These are phyloP conservation scores for Microctenopoma lineatum DNA, from an alignment of 2,797 vertebrate species.

Conservation along the genomic window DNA sequence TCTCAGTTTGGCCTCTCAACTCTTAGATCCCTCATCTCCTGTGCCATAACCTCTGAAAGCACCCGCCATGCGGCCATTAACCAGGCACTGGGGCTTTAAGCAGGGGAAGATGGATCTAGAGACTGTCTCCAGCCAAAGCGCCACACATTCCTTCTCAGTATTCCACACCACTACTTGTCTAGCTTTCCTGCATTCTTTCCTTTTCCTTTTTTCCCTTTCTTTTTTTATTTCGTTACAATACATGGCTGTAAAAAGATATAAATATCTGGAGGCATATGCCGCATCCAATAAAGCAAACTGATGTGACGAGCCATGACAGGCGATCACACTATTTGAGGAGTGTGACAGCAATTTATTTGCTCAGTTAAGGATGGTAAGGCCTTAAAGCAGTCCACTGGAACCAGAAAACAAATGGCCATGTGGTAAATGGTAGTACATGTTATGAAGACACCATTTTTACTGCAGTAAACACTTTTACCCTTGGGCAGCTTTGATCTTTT, in stretches of 20 bases:
- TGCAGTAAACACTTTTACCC: slow-evolving; percentile 1
- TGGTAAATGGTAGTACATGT: slow-evolving; percentile 20
- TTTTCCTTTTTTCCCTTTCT: slow-evolving; percentile 28
- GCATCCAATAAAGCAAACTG: slow-evolving; percentile 77
- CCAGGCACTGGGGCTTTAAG: slow-evolving; percentile 74
- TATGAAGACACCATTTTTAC: slow-evolving; percentile 19
- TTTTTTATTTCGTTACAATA: slow-evolving; percentile 62
- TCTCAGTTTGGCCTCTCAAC: slow-evolving; percentile 73
- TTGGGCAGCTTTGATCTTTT: slow-evolving; percentile 5
- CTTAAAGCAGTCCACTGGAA: slow-evolving; percentile 65
- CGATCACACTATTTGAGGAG: slow-evolving; percentile 74
- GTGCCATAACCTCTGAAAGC: slow-evolving; percentile 76
- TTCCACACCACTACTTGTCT: slow-evolving; percentile 77
- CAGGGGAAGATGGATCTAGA: slow-evolving; percentile 79
- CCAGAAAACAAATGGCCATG: slow-evolving; percentile 62
- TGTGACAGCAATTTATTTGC: slow-evolving; percentile 72
- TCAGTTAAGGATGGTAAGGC: slow-evolving; percentile 68
- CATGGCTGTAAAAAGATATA: slow-evolving; percentile 74
- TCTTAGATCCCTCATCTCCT: slow-evolving; percentile 81
- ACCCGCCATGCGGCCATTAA: slow-evolving; percentile 77
- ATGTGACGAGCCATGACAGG: slow-evolving; percentile 77
- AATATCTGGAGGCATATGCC: slow-evolving; percentile 77
- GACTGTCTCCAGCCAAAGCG: slow-evolving; percentile 68
- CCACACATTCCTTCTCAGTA: slow-evolving; percentile 74
- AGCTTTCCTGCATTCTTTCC: slow-evolving; percentile 46